Base-by-base conservation (phyloP, 2,113 vertebrate genomes). In the Podiceps cristatus region DNA sequence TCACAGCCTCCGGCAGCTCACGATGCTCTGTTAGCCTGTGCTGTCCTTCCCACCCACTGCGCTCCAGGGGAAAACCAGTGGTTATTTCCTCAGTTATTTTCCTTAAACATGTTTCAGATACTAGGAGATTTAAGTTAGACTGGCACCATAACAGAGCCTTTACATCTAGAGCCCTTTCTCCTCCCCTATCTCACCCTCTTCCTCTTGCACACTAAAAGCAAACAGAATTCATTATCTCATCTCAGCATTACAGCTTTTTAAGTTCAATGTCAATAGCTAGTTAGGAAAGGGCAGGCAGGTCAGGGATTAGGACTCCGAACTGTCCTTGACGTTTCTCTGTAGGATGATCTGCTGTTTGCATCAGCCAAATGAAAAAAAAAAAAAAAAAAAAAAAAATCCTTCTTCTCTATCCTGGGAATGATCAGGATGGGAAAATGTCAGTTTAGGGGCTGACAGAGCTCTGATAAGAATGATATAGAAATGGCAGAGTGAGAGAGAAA, bases 401-500 rank as follows among this genome's bases (percentile, higher is more conserved):
- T 93, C 96, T 97, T 88, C 95, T 88, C 97, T 98, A 98, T 98
- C 98, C 98, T 97, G 97, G 94, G 91, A 97, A 95, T 97, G 97
- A 98, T 98, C 98, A 98, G 98, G 98, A 98, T 96, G 97, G 98
- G 98, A 98, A 98, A 98, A 98, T 98, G 98, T 98, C 98, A 98
- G 91, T 98, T 97, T 96, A 95, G 98, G 98, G 98, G 97, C 98
- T 98, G 98, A 98, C 97, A 98, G 98, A 97, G 95, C 97, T 97
- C 98, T 98, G 98, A 98, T 98, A 98, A 98, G 98, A 96, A 95
- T 28, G 89, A 97, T 93, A 96, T 40, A 86, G 95, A 97, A 98
- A 96, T 78, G 96, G 94, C 96, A 97, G 93, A 59, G 56, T 67
- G 40, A 10, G 62, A 64, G 40, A 78, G 55, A 68, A 86, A 77